Conservation (phyloP, 2,797 vertebrate species). For the Chelidonichthys spinosus region DNA sequence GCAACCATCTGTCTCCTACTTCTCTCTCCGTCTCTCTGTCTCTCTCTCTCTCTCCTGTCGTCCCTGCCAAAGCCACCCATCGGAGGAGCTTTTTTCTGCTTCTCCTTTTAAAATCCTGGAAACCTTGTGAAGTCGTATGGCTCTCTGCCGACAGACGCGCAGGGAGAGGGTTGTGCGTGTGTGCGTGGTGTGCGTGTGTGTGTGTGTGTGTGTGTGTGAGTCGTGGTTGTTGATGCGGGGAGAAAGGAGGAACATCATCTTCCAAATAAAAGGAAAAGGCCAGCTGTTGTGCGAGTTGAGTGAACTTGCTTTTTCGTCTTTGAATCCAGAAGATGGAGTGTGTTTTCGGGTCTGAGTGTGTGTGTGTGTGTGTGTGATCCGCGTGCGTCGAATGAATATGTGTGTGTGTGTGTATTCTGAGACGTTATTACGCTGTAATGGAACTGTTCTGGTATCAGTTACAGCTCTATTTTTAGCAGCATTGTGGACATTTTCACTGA, state of each 20-base stretch:
- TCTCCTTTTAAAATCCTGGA: conserved; percentile 91
- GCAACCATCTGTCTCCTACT: conserved; percentile 99
- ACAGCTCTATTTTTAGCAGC: conserved; percentile 17
- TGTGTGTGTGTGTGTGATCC: conserved; percentile 5
- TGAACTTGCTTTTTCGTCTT: conserved; percentile 65
- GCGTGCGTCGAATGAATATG: conserved; percentile 11
- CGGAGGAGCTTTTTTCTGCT: conserved; percentile 69
- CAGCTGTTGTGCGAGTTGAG: conserved; percentile 89
- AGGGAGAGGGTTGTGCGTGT: conserved; percentile 25
- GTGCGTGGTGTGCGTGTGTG: conserved; percentile 16
- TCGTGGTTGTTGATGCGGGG: conserved; percentile 19
- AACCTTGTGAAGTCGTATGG: conserved; percentile 94
- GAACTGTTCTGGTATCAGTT: conserved; percentile 11
- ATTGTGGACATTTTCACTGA: background rate
- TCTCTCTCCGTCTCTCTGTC: conserved; percentile 90
- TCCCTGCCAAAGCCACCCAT: conserved; percentile 92
- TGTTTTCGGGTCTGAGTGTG: background rate
- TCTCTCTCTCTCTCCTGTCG: conserved; percentile 84
- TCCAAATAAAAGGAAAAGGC: conserved; percentile 80
- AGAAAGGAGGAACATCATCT: conserved; percentile 76
- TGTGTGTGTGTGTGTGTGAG: conserved; percentile 14
- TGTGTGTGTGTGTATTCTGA: conserved; percentile 27
- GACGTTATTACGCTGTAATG: conserved; percentile 10
- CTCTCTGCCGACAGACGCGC: conserved; percentile 88
- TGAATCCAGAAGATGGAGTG: conserved; percentile 46